phyloP scores from a whole-genome alignment of 2,797 vertebrate species.

The Taeniopygia guttata region DNA sequence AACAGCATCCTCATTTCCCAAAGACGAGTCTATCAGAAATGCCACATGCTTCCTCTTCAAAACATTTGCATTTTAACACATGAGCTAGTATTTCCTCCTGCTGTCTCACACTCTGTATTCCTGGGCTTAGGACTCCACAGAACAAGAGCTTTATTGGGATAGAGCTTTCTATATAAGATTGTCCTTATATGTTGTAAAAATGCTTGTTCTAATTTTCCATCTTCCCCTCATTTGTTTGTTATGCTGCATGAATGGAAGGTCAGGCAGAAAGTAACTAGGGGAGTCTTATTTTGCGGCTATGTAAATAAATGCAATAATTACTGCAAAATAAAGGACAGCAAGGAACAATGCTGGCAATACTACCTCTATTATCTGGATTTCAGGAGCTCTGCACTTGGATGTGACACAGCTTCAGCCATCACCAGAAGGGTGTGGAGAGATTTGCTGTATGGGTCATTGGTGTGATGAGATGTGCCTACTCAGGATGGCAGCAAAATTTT shows the following conservation, averaged over 20 bases:
- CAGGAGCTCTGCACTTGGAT: neutral
- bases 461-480: neutral
- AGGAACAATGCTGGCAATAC: neutral
- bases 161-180: neutral
- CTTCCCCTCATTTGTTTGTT: neutral
- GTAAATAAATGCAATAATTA: neutral
- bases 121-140: neutral
- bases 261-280: neutral
- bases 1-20: neutral
- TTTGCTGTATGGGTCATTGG: neutral
- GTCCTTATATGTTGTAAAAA: neutral
- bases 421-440: neutral
- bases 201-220: neutral
- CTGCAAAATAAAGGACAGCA: neutral
- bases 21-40: neutral
- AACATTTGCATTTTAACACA: neutral
- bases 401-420: neutral
- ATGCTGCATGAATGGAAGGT: neutral
- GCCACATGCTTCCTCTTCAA: slow-evolving; percentile 10
- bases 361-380: neutral
- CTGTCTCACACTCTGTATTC: neutral
- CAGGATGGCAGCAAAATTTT: neutral
- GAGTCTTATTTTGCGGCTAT: neutral
- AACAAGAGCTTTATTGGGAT: neutral
- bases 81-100: slow-evolving; percentile 16